These are phyloP conservation scores for Manduca sexta DNA, from an alignment of 1,140 invertebrate species.

Conservation along the genomic window DNA sequence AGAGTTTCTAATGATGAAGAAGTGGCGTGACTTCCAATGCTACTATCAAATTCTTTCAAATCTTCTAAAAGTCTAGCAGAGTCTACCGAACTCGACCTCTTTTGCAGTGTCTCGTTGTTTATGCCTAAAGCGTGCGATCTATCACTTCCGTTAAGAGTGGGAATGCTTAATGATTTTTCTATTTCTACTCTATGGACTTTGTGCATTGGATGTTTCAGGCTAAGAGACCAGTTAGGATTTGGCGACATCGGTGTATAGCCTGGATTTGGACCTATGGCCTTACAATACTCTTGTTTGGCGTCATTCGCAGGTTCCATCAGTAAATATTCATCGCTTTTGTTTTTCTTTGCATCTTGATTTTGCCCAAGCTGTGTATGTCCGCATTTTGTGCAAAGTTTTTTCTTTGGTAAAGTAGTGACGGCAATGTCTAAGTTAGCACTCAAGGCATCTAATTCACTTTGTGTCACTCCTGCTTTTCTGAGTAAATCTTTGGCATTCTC, in stretches of 20 bases:
- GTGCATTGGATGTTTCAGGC: conserved; percentile 48
- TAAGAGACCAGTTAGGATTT: conserved; percentile 72
- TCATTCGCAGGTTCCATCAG: conserved; percentile 78
- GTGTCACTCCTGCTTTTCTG: conserved; percentile 74
- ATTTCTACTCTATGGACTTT: conserved; percentile 66
- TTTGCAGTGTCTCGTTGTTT: conserved; percentile 51
- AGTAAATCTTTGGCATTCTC: conserved; percentile 84
- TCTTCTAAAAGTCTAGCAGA: conserved; percentile 79
- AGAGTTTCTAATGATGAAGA: conserved; percentile 73
- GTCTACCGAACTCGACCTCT: conserved; percentile 83
- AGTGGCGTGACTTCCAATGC: conserved; percentile 65
- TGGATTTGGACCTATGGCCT: conserved; percentile 43
- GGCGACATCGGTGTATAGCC: conserved; percentile 83
- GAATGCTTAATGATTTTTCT: conserved; percentile 80
- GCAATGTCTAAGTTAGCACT: conserved; percentile 65
- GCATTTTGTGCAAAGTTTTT: conserved; percentile 77
- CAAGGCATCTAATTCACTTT: conserved; percentile 72
- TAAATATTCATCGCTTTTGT: conserved; percentile 77
- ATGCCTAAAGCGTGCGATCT: conserved; percentile 12
- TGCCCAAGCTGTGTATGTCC: conserved; percentile 73
- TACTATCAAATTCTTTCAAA: conserved; percentile 71
- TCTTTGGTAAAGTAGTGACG: conserved; percentile 49
- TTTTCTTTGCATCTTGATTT: conserved; percentile 38
- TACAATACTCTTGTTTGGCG: conserved; percentile 28
- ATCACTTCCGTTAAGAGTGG: conserved; percentile 73